phyloP scores from a whole-genome alignment of 2,113 vertebrate genomes.

The Laticauda laticaudata region DNA sequence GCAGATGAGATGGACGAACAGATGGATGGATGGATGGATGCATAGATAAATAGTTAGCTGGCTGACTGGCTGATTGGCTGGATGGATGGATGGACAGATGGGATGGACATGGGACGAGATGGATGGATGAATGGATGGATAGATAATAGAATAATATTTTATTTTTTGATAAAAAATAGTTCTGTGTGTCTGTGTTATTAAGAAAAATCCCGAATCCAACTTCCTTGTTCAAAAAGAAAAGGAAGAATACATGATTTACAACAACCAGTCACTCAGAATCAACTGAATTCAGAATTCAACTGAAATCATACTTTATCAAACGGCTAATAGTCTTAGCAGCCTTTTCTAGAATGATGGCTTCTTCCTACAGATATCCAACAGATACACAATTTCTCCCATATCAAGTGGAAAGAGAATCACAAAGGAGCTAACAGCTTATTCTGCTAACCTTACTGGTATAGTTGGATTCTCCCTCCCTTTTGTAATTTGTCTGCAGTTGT shows the following conservation, averaged over 20 bases:
- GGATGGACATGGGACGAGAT: no score
- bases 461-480: background rate
- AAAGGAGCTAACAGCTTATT: background rate
- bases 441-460: background rate
- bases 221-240: background rate
- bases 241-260: background rate
- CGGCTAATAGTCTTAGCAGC: background rate
- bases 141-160: background rate
- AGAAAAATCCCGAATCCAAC: background rate
- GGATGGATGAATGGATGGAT: no score
- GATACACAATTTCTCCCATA: background rate
- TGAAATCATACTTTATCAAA: background rate
- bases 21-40: no score
- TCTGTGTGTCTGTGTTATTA: background rate
- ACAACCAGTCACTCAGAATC: background rate
- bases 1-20: no score
- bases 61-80: no score
- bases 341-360: background rate
- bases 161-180: background rate
- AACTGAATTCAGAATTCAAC: background rate
- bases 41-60: accelerated
- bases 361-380: background rate
- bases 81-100: no score
- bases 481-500: background rate
- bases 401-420: background rate